phyloP scores from a whole-genome alignment of 2,888 invertebrate species.

The Dicyrtoma fusca region DNA sequence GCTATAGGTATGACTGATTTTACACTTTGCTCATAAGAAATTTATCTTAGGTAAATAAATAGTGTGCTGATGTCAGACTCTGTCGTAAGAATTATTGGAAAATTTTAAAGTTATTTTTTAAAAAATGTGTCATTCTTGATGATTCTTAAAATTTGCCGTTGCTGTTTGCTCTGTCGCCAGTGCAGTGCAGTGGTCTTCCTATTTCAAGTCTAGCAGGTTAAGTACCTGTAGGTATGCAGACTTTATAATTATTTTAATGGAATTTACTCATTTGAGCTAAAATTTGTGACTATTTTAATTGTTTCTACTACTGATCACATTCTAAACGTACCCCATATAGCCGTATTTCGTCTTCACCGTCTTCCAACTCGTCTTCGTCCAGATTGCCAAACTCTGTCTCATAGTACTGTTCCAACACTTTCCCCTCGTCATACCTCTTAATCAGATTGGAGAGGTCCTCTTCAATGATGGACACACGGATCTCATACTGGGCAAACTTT shows the following conservation, averaged over 20 bases:
- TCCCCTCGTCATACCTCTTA: slow-evolving; percentile 19
- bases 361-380: slow-evolving; percentile 20
- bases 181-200: too few species aligned
- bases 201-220: too few species aligned
- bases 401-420: slow-evolving; percentile 5
- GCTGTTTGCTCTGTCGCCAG: too few species aligned
- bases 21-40: too few species aligned
- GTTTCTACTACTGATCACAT: too few species aligned
- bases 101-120: slow-evolving; percentile 8
- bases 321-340: slow-evolving; percentile 29
- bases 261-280: too few species aligned
- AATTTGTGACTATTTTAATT: too few species aligned
- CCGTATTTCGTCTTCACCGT: slow-evolving; percentile 42
- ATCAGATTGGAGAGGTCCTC: slow-evolving; percentile 36
- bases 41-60: not conserved
- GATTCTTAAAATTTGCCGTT: not conserved
- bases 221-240: too few species aligned
- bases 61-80: not conserved
- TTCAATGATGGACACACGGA: slow-evolving; percentile 44
- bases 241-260: too few species aligned
- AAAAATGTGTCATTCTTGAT: not conserved
- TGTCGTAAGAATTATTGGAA: not conserved
- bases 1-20: too few species aligned
- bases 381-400: slow-evolving; percentile 10
- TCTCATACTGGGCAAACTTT: slow-evolving; percentile 45